Conservation (phyloP, 2,113 vertebrate genomes). For the Verasper variegatus region DNA sequence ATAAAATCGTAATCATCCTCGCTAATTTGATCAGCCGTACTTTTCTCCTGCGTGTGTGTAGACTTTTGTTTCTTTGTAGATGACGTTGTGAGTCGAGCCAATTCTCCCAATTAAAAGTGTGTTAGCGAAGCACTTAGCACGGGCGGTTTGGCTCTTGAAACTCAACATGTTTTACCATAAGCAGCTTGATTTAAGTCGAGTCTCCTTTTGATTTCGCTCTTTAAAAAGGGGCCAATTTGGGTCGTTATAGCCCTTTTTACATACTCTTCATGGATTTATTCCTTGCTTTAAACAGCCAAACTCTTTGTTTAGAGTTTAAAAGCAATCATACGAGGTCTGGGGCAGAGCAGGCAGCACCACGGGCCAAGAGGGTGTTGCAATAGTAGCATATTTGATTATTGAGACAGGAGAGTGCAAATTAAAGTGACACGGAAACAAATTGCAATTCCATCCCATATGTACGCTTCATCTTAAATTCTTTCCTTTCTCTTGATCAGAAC, state of each 20-base stretch:
- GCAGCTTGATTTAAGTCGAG: not conserved
- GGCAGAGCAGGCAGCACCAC: not conserved
- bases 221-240: slow-evolving; percentile 50
- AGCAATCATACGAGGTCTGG: slow-evolving; percentile 42
- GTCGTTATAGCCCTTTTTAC: slow-evolving; percentile 38
- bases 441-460: slow-evolving; percentile 28
- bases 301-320: slow-evolving; percentile 39
- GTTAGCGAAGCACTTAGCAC: slow-evolving; percentile 30
- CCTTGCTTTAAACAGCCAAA: slow-evolving; percentile 40
- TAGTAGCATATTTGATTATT: slow-evolving; percentile 15
- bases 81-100: slow-evolving; percentile 6
- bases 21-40: slow-evolving; percentile 24
- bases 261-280: slow-evolving; percentile 32
- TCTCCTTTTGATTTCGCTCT: slow-evolving; percentile 35
- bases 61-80: not conserved
- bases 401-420: slow-evolving; percentile 20
- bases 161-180: slow-evolving; percentile 59
- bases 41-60: slow-evolving; percentile 3
- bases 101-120: slow-evolving; percentile 45
- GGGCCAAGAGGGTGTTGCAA: slow-evolving; percentile 34
- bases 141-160: slow-evolving; percentile 41
- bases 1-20: slow-evolving; percentile 17
- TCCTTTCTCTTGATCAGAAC: slow-evolving; percentile 32
- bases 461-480: slow-evolving; percentile 14
- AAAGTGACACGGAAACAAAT: slow-evolving; percentile 37